Conservation (phyloP, 2,888 invertebrate species). For the Hirtodrosophila trivittata region DNA sequence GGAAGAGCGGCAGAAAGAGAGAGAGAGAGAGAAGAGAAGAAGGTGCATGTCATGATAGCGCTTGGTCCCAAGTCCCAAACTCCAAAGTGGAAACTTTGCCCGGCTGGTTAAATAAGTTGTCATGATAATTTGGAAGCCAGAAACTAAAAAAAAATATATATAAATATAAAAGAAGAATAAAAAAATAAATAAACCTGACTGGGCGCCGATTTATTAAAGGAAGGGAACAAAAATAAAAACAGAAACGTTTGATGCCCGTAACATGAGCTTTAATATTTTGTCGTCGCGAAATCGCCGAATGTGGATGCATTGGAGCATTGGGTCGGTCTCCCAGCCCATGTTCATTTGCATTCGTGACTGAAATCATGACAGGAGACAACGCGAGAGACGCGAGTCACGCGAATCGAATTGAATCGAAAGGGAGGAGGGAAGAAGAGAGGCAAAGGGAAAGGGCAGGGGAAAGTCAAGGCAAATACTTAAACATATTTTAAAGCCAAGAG, state of each 20-base stretch:
- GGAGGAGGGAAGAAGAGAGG: background rate
- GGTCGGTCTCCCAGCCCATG: constrained; percentile 31
- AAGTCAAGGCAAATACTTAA: constrained; percentile 4
- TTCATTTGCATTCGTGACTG: constrained; percentile 75
- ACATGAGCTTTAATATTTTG: constrained; percentile 69
- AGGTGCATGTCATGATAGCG: constrained; percentile 24
- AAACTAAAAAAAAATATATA: background rate
- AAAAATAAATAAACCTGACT: constrained; percentile 13
- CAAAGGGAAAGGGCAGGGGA: background rate
- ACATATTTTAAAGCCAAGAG: constrained; percentile 6
- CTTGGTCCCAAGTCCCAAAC: background rate
- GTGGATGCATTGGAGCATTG: background rate
- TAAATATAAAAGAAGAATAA: no score
- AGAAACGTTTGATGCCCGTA: constrained; percentile 66
- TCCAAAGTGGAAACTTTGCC: constrained; percentile 13
- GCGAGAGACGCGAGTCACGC: constrained; percentile 68
- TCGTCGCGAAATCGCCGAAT: constrained; percentile 2
- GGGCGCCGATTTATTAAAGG: constrained; percentile 37
- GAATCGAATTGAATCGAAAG: constrained; percentile 37
- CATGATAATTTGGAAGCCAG: constrained; percentile 54
- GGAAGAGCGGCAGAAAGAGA: background rate
- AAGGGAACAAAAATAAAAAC: constrained; percentile 13
- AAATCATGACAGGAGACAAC: constrained; percentile 62
- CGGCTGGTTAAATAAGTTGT: constrained; percentile 59
- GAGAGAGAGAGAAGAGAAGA: background rate